Evolutionary conservation across 2,797 vertebrate genomes (phyloP).

Genomic region (Trachops cirrhosus): DNA sequence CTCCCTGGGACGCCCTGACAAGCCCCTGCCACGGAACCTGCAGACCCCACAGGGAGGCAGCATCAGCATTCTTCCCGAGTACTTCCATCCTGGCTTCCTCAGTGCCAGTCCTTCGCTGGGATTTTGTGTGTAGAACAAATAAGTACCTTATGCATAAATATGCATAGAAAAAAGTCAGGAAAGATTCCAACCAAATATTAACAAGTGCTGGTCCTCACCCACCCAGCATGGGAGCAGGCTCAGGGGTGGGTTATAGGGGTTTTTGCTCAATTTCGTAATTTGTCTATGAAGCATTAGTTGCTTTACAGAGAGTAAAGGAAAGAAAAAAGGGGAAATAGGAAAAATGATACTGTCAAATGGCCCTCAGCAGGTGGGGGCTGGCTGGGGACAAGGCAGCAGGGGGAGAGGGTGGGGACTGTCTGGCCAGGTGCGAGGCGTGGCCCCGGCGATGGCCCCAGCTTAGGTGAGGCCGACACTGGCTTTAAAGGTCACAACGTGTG

Average conservation of each 20-base stretch:
- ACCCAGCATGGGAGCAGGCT: neutral
- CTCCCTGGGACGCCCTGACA: neutral
- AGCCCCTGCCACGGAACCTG: neutral
- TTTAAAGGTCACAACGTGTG: neutral
- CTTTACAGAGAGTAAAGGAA: neutral
- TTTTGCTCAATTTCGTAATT: neutral
- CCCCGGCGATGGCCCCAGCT: neutral
- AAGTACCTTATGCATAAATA: neutral
- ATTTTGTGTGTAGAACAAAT: neutral
- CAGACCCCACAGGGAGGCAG: neutral
- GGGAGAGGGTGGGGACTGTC: neutral
- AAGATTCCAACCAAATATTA: neutral
- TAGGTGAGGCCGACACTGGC: neutral
- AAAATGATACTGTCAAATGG: neutral
- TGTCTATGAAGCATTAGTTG: neutral
- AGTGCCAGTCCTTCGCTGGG: neutral
- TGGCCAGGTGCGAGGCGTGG: neutral
- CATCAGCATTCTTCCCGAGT: neutral
- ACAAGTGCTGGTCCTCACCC: neutral
- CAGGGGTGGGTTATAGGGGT: neutral
- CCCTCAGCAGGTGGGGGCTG: neutral
- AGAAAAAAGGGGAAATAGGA: neutral
- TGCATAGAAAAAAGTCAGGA: neutral
- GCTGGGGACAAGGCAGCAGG: fast-evolving
- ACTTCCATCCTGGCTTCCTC: neutral